phyloP scores from a whole-genome alignment of 92 coral and sea anemone species.

The Zoanthus sociatus region DNA sequence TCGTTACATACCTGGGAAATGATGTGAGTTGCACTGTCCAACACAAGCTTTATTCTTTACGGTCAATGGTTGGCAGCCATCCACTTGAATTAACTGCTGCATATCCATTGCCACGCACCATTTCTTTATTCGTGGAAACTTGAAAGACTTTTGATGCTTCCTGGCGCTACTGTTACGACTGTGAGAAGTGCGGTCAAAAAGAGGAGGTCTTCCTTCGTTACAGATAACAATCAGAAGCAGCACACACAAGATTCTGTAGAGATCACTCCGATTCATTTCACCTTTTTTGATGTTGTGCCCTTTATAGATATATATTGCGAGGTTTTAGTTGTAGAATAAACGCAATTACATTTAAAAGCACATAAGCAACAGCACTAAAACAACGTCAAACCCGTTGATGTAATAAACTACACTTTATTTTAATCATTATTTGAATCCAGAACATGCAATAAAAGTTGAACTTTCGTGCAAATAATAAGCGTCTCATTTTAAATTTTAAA shows the following conservation, averaged over 20 bases:
- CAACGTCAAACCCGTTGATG: too few relatives aligned
- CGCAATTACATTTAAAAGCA: too few relatives aligned
- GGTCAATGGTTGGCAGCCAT: slow-evolving; percentile 61
- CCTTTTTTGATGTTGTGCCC: background rate
- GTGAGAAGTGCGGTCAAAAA: background rate
- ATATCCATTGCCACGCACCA: slow-evolving; percentile 72
- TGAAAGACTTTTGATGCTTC: background rate
- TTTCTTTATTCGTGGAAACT: slow-evolving; percentile 49
- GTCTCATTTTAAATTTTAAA: too few relatives aligned
- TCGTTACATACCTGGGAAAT: slow-evolving; percentile 58
- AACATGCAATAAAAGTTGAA: too few relatives aligned
- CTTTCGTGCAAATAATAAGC: too few relatives aligned
- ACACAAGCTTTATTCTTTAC: slow-evolving; percentile 72
- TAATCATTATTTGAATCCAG: too few relatives aligned
- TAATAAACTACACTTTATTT: too few relatives aligned
- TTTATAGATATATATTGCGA: background rate
- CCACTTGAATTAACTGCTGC: slow-evolving; percentile 59
- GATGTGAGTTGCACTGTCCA: slow-evolving; percentile 76
- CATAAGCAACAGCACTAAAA: too few relatives aligned
- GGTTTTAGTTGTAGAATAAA: too few relatives aligned
- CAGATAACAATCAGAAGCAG: slow-evolving; percentile 6
- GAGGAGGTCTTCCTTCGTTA: slow-evolving; percentile 4
- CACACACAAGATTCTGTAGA: background rate
- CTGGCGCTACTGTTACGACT: background rate
- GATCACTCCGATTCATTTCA: background rate